phyloP scores from a whole-genome alignment of 2,113 vertebrate species.

The Mesoclemmys tuberculata region DNA sequence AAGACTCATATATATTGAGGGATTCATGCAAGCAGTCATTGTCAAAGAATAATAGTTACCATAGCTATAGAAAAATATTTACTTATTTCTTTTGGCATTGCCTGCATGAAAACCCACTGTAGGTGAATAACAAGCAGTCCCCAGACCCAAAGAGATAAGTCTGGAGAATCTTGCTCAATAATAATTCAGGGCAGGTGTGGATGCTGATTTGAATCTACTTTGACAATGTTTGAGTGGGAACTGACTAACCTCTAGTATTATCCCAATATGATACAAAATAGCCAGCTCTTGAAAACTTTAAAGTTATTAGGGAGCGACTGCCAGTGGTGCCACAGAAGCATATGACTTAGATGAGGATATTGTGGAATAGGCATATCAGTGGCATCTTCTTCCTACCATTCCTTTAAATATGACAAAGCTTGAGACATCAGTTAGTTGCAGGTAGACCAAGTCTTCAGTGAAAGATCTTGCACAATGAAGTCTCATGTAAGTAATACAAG shows the following conservation, averaged over 20 bases:
- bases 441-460: accelerated
- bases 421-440: not conserved
- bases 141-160: not conserved
- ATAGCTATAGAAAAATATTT: not conserved
- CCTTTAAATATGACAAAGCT: accelerated
- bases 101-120: not conserved
- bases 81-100: not conserved
- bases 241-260: accelerated
- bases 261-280: accelerated
- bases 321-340: accelerated
- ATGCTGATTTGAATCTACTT: not conserved
- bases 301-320: not conserved
- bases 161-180: not conserved
- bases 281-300: accelerated
- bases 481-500: not conserved
- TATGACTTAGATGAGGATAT: not conserved
- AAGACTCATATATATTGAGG: no score
- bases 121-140: not conserved
- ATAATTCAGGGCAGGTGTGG: not conserved
- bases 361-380: accelerated
- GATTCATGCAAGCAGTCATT: not conserved
- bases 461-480: not conserved
- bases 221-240: not conserved
- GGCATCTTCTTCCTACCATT: accelerated
- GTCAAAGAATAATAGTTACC: not conserved